Conservation (phyloP, 2,797 vertebrate species). For the Telmatherina bonti region DNA sequence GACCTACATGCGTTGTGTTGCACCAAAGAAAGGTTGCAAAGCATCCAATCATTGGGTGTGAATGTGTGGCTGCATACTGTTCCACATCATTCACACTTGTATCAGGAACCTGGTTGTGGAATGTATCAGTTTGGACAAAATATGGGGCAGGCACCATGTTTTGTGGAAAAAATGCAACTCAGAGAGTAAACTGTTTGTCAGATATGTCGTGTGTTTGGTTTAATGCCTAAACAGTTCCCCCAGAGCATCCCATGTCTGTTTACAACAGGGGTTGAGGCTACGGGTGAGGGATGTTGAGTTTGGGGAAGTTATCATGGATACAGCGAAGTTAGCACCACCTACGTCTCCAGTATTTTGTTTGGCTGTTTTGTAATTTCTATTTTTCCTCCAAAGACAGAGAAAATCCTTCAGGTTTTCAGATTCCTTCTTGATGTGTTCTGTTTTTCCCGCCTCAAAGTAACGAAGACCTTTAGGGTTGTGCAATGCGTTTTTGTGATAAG, state of each 20-base stretch:
- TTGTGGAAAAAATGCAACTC: conserved; percentile 75
- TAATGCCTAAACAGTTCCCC: conserved; percentile 83
- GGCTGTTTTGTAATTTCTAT: conserved; percentile 15
- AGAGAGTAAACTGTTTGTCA: conserved; percentile 86
- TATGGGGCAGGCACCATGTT: conserved; percentile 62
- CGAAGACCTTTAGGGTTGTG: conserved; percentile 34
- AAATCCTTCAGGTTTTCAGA: conserved; percentile 17
- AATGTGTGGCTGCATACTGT: conserved; percentile 7
- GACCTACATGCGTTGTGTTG: conserved; percentile 31
- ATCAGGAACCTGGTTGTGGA: conserved; percentile 60
- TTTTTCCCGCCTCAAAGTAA: not conserved
- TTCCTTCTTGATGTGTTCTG: not conserved
- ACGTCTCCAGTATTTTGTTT: conserved; percentile 37
- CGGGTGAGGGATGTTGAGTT: conserved; percentile 3
- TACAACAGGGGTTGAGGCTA: conserved; percentile 63
- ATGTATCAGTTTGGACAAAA: conserved; percentile 70
- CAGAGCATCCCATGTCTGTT: conserved; percentile 77
- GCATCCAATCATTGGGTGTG: conserved; percentile 16
- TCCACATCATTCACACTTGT: conserved; percentile 34
- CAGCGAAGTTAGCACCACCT: conserved; percentile 58
- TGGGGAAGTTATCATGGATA: conserved; percentile 45
- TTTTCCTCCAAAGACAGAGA: not conserved
- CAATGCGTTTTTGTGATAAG: conserved; percentile 26
- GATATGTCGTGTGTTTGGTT: conserved; percentile 83
- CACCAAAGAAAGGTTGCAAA: conserved; percentile 11